Evolutionary conservation across 2,113 vertebrate species (phyloP).

Genomic region (Myotis brandtii): DNA sequence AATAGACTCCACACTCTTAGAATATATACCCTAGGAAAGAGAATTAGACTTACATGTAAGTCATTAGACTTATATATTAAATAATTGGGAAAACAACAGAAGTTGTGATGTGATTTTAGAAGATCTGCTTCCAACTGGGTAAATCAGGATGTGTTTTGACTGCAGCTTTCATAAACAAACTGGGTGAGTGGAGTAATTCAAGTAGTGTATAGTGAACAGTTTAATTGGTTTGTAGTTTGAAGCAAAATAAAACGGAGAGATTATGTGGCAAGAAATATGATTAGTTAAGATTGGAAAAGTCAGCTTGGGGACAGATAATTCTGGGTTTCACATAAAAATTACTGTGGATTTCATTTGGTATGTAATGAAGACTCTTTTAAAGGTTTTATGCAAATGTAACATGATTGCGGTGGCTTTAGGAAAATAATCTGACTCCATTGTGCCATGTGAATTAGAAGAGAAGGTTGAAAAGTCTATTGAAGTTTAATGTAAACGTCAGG

Average conservation of each 20-base stretch:
- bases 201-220: slow-evolving; percentile 3
- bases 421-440: slow-evolving; percentile 59
- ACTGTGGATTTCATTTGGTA: slow-evolving; percentile 62
- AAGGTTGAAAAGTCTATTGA: not conserved
- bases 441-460: not conserved
- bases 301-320: slow-evolving; percentile 48
- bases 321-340: slow-evolving; percentile 54
- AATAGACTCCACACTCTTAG: not conserved
- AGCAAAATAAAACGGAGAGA: slow-evolving; percentile 65
- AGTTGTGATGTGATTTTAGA: slow-evolving; percentile 20
- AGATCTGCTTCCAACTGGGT: not conserved
- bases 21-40: not conserved
- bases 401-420: slow-evolving; percentile 42
- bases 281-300: slow-evolving; percentile 70
- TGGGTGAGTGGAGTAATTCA: slow-evolving; percentile 11
- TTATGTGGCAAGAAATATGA: slow-evolving; percentile 63
- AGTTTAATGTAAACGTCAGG: slow-evolving; percentile 6
- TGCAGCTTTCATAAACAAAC: slow-evolving; percentile 31
- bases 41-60: not conserved
- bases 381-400: slow-evolving; percentile 63
- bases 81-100: not conserved
- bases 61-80: not conserved
- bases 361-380: slow-evolving; percentile 55
- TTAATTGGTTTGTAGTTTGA: slow-evolving; percentile 67
- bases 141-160: slow-evolving; percentile 55